Percentiles rank a stretch among this genome's conserved stretches.
Evolutionary conservation across 2,888 invertebrate species (phyloP).

Genomic region (Lepidocyrtoides sp.): DNA sequence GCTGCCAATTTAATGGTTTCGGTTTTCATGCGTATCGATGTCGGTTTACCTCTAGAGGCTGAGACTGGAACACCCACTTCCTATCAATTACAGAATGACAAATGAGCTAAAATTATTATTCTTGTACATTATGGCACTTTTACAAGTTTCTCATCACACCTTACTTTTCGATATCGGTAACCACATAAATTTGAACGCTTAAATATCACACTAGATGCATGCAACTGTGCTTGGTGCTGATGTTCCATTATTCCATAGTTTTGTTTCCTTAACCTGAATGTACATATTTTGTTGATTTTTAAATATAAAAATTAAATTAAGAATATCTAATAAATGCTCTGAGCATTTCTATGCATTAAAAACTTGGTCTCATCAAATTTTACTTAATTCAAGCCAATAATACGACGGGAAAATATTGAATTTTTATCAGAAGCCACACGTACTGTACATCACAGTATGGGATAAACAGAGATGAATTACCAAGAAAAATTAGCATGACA

Average conservation of each 20-base stretch:
- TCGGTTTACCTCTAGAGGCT: slow-evolving; percentile 49
- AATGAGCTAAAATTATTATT: slow-evolving; percentile 54
- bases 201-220: too few species aligned
- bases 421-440: slow-evolving; percentile 67
- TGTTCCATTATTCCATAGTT: too few species aligned
- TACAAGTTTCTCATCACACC: background rate
- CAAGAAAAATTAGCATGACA: slow-evolving; percentile 72
- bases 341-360: too few species aligned
- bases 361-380: too few species aligned
- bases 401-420: background rate
- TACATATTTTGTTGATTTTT: too few species aligned
- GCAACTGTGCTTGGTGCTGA: too few species aligned
- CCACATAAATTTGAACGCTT: too few species aligned
- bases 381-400: too few species aligned
- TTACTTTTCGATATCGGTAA: too few species aligned
- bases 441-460: slow-evolving; percentile 70
- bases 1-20: background rate
- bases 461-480: slow-evolving; percentile 80
- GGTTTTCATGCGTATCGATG: background rate
- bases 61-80: slow-evolving; percentile 64
- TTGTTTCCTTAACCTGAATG: too few species aligned
- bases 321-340: too few species aligned
- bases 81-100: slow-evolving; percentile 67
- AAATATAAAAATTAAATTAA: too few species aligned
- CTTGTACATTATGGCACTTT: slow-evolving; percentile 4